Percentiles rank a stretch among this genome's conserved stretches.
phyloP scores from a whole-genome alignment of 2,113 vertebrate species.

The Syngnathus typhle region DNA sequence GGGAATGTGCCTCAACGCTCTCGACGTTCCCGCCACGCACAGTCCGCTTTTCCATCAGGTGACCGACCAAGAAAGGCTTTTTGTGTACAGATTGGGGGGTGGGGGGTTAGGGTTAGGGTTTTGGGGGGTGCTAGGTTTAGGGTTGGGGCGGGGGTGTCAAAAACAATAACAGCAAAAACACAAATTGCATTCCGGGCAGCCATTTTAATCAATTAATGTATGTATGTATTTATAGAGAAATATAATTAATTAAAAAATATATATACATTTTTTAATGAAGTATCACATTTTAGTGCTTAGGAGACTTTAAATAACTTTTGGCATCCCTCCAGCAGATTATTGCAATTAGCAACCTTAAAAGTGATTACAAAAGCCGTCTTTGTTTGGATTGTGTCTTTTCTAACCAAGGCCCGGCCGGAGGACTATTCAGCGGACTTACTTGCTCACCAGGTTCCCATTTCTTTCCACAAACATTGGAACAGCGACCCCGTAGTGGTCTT shows the following conservation, averaged over 20 bases:
- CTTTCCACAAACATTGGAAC: slow-evolving; percentile 98
- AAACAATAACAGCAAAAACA: not conserved
- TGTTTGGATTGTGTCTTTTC: not conserved
- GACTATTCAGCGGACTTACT: slow-evolving; percentile 88
- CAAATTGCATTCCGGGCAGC: not conserved
- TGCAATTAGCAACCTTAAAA: not conserved
- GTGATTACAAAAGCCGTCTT: not conserved
- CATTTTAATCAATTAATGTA: not conserved
- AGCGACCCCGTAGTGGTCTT: slow-evolving; percentile 87
- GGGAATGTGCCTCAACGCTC: slow-evolving; percentile 93
- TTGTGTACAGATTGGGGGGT: too few relatives aligned
- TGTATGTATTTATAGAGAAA: too few relatives aligned
- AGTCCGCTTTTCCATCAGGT: slow-evolving; percentile 94
- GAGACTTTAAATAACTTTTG: not conserved
- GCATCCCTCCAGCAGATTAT: not conserved
- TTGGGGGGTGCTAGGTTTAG: too few relatives aligned
- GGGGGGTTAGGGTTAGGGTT: too few relatives aligned
- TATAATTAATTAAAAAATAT: too few relatives aligned
- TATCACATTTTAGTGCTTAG: not conserved
- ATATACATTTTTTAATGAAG: not conserved
- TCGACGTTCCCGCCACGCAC: slow-evolving; percentile 86
- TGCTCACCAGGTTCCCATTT: slow-evolving; percentile 91
- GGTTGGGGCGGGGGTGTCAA: too few relatives aligned
- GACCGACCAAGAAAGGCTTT: not conserved
- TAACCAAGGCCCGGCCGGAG: slow-evolving; percentile 83